Percentiles rank a stretch among this genome's conserved stretches.
phyloP scores from a whole-genome alignment of 1,140 invertebrate species.

The Caerostris darwini region DNA sequence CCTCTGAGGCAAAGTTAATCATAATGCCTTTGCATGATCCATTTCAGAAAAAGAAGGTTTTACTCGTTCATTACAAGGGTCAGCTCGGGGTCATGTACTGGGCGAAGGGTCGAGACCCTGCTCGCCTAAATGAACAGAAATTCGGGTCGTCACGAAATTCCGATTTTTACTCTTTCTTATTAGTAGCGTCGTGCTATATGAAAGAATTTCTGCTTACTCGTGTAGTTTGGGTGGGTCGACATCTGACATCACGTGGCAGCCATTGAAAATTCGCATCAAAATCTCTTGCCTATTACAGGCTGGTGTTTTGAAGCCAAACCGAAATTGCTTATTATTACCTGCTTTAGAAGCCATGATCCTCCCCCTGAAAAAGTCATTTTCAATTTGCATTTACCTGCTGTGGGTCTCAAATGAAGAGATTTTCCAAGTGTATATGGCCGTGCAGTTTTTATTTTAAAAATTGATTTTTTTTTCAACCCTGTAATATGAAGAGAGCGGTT shows the following conservation, averaged over 20 bases:
- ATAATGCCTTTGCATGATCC: conserved; percentile 67
- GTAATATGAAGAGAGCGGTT: conserved; percentile 26
- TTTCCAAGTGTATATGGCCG: background rate
- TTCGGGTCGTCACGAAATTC: conserved; percentile 75
- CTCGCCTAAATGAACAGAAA: conserved; percentile 72
- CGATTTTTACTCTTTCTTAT: conserved; percentile 75
- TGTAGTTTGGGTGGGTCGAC: conserved; percentile 71
- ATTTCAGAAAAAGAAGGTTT: conserved; percentile 64
- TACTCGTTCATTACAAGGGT: conserved; percentile 69
- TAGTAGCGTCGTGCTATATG: conserved; percentile 75
- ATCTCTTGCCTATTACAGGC: conserved; percentile 55
- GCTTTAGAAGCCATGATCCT: conserved; percentile 55
- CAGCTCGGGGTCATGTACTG: conserved; percentile 50
- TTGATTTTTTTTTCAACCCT: background rate
- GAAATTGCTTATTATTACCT: conserved; percentile 71
- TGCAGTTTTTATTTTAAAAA: conserved; percentile 6
- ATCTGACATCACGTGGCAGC: conserved; percentile 64
- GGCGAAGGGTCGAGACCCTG: conserved; percentile 63
- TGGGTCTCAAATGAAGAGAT: conserved; percentile 69
- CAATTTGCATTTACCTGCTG: conserved; percentile 75
- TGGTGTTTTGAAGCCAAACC: background rate
- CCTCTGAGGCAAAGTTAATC: conserved; percentile 52
- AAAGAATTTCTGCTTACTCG: conserved; percentile 61
- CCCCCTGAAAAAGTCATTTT: conserved; percentile 24
- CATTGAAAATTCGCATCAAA: conserved; percentile 73